Evolutionary conservation across 2,113 vertebrate genomes (phyloP).

Genomic region (Leuciscus idus): DNA sequence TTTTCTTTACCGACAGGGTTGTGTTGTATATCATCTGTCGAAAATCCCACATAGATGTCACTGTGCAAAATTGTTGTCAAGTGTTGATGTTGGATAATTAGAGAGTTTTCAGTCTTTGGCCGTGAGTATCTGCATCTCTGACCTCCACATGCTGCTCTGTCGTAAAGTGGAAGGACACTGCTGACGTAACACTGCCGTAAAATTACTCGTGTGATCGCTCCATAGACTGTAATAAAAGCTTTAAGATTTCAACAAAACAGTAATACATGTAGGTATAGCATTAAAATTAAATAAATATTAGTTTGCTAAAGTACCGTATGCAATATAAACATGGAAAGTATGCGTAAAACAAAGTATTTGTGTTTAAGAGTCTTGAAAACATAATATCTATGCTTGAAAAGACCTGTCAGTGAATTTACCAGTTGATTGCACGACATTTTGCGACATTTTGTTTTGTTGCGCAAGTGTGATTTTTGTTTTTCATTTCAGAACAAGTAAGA

Average conservation of each 20-base stretch:
- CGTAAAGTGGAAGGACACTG: constrained; percentile 63
- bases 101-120: neutral
- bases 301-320: neutral
- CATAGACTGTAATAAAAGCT: too few relatives aligned
- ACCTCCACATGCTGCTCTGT: constrained; percentile 73
- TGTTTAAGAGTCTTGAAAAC: neutral
- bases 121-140: constrained; percentile 50
- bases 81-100: neutral
- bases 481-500: neutral
- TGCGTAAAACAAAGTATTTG: neutral
- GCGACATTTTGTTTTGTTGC: neutral
- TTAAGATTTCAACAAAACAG: neutral
- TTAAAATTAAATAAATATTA: neutral
- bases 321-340: neutral
- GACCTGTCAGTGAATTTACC: neutral
- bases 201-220: neutral
- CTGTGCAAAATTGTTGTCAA: neutral
- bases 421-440: constrained; percentile 28
- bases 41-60: neutral
- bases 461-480: neutral
- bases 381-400: too few relatives aligned
- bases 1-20: neutral
- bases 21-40: neutral
- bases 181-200: constrained; percentile 51
- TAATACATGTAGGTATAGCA: neutral